A percentile compares a stretch with the other conserved stretches of the same genome.
These are phyloP conservation scores for Physella acuta DNA, from an alignment of 1,140 invertebrate genomes.

Conservation along the genomic window DNA sequence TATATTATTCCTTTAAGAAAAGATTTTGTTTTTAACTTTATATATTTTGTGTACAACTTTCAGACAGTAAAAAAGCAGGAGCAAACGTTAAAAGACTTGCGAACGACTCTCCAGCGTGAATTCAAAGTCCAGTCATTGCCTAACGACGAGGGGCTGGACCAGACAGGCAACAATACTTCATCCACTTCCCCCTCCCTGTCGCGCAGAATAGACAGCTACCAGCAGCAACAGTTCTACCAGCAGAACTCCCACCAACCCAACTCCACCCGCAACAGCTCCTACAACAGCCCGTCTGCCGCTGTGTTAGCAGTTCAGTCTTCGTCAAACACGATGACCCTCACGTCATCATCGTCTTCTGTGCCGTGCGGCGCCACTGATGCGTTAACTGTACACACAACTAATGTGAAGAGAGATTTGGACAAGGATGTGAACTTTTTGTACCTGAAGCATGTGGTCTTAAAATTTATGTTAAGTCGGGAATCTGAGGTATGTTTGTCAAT, in stretches of 20 bases:
- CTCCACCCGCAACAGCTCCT: neutral
- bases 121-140: constrained; percentile 65
- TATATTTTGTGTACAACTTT: constrained; percentile 49
- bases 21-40: no score
- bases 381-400: neutral
- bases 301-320: neutral
- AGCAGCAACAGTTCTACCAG: constrained; percentile 4
- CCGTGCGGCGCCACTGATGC: constrained; percentile 6
- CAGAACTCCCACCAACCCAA: constrained; percentile 15
- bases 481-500: no score
- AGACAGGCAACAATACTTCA: constrained; percentile 8
- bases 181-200: constrained; percentile 6
- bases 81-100: constrained; percentile 82
- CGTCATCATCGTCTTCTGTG: neutral
- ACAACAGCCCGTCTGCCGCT: neutral
- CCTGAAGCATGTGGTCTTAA: constrained; percentile 88
- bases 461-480: constrained; percentile 85
- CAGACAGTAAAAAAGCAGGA: constrained; percentile 86
- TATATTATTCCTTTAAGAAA: neutral
- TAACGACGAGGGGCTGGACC: constrained; percentile 49
- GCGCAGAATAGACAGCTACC: constrained; percentile 18
- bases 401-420: constrained; percentile 58
- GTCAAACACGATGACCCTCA: neutral
- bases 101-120: constrained; percentile 86
- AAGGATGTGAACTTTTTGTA: constrained; percentile 78